These are phyloP conservation scores for Drosophila navojoa DNA, from an alignment of 1,140 invertebrate genomes.

Conservation along the genomic window DNA sequence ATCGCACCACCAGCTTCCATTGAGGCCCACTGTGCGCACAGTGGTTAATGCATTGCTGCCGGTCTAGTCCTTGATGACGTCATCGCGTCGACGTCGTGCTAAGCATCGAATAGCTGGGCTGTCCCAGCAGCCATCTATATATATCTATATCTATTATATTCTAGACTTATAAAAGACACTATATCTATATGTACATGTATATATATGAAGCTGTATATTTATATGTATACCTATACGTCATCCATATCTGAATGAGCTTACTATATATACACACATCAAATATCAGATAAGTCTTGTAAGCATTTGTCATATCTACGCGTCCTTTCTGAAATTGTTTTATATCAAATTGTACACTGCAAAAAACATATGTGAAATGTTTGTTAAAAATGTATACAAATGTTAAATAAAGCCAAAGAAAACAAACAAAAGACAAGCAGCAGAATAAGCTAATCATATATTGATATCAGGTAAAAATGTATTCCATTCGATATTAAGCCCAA, in stretches of 20 bases:
- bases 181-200: slow-evolving; percentile 9
- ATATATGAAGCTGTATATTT: background rate
- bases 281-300: slow-evolving; percentile 10
- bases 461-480: too few species aligned
- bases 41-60: background rate
- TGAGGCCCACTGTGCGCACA: slow-evolving; percentile 20
- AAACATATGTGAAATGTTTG: slow-evolving; percentile 19
- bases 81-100: slow-evolving; percentile 31
- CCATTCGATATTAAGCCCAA: background rate
- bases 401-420: slow-evolving; percentile 40
- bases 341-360: too few species aligned
- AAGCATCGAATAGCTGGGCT: slow-evolving; percentile 69
- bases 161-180: slow-evolving; percentile 47
- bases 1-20: slow-evolving; percentile 61
- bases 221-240: background rate
- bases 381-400: slow-evolving; percentile 16
- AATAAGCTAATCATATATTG: too few species aligned
- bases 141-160: slow-evolving; percentile 20
- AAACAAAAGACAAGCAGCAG: background rate
- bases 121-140: slow-evolving; percentile 51
- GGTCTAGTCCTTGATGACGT: slow-evolving; percentile 23
- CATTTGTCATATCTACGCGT: slow-evolving; percentile 4
- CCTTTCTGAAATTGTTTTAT: too few species aligned
- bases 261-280: background rate
- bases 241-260: background rate